These are phyloP conservation scores for Aphyosemion australe DNA, from an alignment of 2,113 vertebrate species.

Conservation along the genomic window DNA sequence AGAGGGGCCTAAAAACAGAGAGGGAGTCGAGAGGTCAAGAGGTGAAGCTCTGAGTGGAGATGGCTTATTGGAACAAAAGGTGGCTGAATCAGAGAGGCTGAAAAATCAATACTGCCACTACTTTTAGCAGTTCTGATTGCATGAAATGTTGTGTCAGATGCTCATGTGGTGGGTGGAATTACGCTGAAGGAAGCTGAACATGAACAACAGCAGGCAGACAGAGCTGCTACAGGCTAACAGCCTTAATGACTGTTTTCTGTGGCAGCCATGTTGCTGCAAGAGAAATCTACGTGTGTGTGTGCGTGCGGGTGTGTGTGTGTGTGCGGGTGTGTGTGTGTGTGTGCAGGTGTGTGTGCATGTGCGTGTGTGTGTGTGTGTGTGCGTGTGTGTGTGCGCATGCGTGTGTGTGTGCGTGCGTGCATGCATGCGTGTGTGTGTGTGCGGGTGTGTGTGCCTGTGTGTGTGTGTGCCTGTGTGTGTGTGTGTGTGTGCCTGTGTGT, in stretches of 20 bases:
- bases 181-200: background rate
- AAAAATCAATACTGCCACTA: constrained; percentile 68
- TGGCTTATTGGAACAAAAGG: constrained; percentile 45
- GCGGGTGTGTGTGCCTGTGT: too few relatives aligned
- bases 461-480: constrained; percentile 54
- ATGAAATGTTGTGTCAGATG: constrained; percentile 42
- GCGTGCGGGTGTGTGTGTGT: too few relatives aligned
- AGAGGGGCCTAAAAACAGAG: constrained; percentile 50
- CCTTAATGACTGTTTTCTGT: constrained; percentile 80
- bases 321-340: too few relatives aligned
- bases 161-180: constrained; percentile 30
- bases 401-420: constrained; percentile 55
- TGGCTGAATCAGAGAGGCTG: constrained; percentile 48
- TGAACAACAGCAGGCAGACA: too few relatives aligned
- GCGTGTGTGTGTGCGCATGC: constrained; percentile 18
- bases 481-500: constrained; percentile 11
- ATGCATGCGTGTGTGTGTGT: constrained; percentile 30
- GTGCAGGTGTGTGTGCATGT: too few relatives aligned
- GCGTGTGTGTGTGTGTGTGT: constrained; percentile 13
- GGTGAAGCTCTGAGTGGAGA: constrained; percentile 65
- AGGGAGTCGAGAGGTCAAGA: constrained; percentile 65
- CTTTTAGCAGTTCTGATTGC: constrained; percentile 33
- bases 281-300: constrained; percentile 49
- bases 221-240: constrained; percentile 63
- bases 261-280: constrained; percentile 66